Evolutionary conservation across 2,888 invertebrate species (phyloP), one percentile per base, ranked within the genome.

Genomic region (Axea sp.): DNA sequence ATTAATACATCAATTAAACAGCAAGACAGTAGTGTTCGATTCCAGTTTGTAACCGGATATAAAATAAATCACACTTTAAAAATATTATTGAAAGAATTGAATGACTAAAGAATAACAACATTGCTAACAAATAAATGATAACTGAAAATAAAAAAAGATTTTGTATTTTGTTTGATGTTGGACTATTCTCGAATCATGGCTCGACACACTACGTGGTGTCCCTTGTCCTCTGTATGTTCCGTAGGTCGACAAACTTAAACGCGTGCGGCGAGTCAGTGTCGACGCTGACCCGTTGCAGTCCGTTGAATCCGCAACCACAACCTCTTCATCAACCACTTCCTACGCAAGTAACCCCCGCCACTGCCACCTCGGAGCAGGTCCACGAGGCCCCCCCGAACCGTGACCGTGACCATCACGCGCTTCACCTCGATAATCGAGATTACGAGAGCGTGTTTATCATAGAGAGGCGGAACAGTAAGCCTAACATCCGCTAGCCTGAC

Each of bases 371-470:
- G 87, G 87, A 87, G 84, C 84, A 84, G 87, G 83, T 83, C 83
- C 85, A 85, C 84, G 86, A 87, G 84, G 84, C 83, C 82, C 86
- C 85, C 84, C 83, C 84, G 86, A 87, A 84, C 80, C 87, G 86
- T 87, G 86, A 86, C 81, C 86, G 86, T 86, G 87, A 87, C 82
- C 87, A 87, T 82, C 87, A 87, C 82, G 84, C 87, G 77, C 86
- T 86, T 74, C 87, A 87, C 82, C 86, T 86, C 83, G 86, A 87
- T 83, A 87, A 91, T 89, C 91, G 92, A 90, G 92, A 92, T 91
- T 92, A 92, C 90, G 92, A 92, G 90, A 92, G 92, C 89, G 92
- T 92, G 88, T 92, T 92, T 91, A 92, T 92, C 90, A 92, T 92
- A 83, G 87, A 87, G 84, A 87, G 87, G 87, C 87, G 87, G 86